These are phyloP conservation scores for Mercenaria mercenaria DNA, from an alignment of 1,140 invertebrate genomes.

Conservation along the genomic window DNA sequence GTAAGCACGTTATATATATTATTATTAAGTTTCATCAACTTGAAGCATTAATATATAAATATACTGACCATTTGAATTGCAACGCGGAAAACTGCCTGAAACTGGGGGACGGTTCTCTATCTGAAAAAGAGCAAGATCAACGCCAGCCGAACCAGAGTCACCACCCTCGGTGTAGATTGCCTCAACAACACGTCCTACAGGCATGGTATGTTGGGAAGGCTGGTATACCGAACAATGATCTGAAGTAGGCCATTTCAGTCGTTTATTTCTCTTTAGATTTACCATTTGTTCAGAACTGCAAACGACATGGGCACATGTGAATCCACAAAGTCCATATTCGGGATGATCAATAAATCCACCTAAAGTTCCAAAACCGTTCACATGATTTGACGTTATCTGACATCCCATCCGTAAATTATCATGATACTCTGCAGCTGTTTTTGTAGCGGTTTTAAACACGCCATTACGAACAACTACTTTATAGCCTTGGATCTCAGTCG, in stretches of 20 bases:
- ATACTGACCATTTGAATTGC: too few species aligned
- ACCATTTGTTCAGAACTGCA: background rate
- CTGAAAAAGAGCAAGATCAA: background rate
- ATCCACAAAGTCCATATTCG: background rate
- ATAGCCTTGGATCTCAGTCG: too few species aligned
- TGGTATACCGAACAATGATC: background rate
- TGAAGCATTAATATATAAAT: too few species aligned
- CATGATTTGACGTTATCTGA: background rate
- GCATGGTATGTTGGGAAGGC: background rate
- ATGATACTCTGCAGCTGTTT: too few species aligned
- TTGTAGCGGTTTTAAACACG: too few species aligned
- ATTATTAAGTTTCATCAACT: too few species aligned
- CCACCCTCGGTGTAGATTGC: background rate
- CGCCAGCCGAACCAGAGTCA: background rate
- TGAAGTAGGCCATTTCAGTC: background rate
- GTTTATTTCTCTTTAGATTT: background rate
- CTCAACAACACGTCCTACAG: background rate
- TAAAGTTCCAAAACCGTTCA: background rate
- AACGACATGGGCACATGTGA: background rate
- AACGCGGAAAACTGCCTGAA: background rate
- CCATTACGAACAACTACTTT: too few species aligned
- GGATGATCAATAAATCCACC: conserved; percentile 12
- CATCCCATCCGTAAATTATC: background rate
- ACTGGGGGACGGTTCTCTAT: background rate
- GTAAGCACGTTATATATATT: too few species aligned